Base-by-base conservation (phyloP, 1,140 invertebrate species). In the Platorchestia sp. region DNA sequence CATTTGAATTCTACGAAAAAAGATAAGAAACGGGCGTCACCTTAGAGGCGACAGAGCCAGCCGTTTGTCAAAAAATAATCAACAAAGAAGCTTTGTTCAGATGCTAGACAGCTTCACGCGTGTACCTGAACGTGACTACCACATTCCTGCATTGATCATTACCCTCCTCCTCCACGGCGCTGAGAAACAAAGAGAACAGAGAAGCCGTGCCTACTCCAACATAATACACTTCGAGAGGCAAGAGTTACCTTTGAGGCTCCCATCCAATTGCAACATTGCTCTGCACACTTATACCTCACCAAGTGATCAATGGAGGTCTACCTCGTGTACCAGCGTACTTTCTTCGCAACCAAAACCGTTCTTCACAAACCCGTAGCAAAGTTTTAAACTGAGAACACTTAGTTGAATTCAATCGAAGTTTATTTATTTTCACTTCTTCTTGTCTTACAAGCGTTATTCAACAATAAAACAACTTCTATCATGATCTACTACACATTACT, bases 71-170 rank as follows among this genome's bases (percentile, higher is more conserved):
- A 89, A 41, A 89, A 89, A 89, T 89, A 89, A 89, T 89, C 87
- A 89, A 89, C 87, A 89, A 89, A 42, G 87, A 89, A 42, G 87
- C 87, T 89, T 89, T 89, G 87, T 89, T 89, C 87, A 89, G 41
- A 42, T 42, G 87, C 87, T 41, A 89, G 87, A 89, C 87, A 42
- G 14, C 87, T 89, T 89, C 41, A 89, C n/a, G 87, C 43, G 87
- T 89, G 87, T 41, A 41, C n/a, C 87, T 42, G 43, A 89, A 89
- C 87, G 87, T 89, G 87, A 89, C 87, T 89, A 42, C 87, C 43
- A 44, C 87, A 89, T 89, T 89, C 41, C 87, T 89, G 87, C 87
- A 89, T 89, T 44, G 87, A 89, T 89, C 87, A 41, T 89, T 36
- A 5, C 10, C n/a, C 5, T 41, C 87, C 86, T n/a, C 36, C 86